phyloP scores from a whole-genome alignment of 2,888 invertebrate genomes.

The Amphipoea lucens region DNA sequence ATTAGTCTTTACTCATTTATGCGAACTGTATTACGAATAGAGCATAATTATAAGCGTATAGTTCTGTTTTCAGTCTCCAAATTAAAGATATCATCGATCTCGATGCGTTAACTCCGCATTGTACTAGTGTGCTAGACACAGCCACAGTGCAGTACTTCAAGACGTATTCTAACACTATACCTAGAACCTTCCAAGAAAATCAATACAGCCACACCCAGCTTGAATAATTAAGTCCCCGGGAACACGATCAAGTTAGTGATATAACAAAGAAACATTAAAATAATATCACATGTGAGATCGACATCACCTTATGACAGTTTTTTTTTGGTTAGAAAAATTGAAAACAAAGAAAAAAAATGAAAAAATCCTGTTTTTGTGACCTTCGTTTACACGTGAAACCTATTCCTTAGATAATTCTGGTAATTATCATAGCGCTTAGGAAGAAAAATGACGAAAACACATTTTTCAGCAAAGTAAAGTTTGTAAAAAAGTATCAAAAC shows the following conservation, averaged over 20 bases:
- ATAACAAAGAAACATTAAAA: slow-evolving; percentile 78
- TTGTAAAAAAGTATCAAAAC: slow-evolving; percentile 91
- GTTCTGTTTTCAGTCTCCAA: slow-evolving; percentile 26
- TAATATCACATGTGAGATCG: slow-evolving; percentile 86
- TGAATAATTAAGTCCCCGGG: slow-evolving; percentile 86
- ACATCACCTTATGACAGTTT: slow-evolving; percentile 85
- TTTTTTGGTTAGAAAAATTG: slow-evolving; percentile 89
- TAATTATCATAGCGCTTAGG: slow-evolving; percentile 60
- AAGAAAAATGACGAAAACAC: slow-evolving; percentile 77
- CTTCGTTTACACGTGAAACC: slow-evolving; percentile 43
- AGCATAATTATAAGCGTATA: slow-evolving; percentile 16
- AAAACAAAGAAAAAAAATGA: slow-evolving; percentile 88
- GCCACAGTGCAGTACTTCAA: slow-evolving; percentile 84
- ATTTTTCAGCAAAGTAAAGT: slow-evolving; percentile 83
- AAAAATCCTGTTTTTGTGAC: slow-evolving; percentile 76
- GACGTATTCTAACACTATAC: slow-evolving; percentile 86
- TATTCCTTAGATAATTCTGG: slow-evolving; percentile 45
- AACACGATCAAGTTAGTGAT: slow-evolving; percentile 73
- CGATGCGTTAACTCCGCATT: slow-evolving; percentile 78
- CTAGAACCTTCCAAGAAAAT: slow-evolving; percentile 90
- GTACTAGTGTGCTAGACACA: slow-evolving; percentile 78
- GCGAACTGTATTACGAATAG: slow-evolving; percentile 13
- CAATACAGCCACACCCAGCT: slow-evolving; percentile 90
- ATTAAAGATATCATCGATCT: slow-evolving; percentile 68
- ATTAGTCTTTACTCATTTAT: slow-evolving; percentile 14